Base-by-base conservation (phyloP, 2,113 vertebrate species). In the Orthonyx spaldingii region DNA sequence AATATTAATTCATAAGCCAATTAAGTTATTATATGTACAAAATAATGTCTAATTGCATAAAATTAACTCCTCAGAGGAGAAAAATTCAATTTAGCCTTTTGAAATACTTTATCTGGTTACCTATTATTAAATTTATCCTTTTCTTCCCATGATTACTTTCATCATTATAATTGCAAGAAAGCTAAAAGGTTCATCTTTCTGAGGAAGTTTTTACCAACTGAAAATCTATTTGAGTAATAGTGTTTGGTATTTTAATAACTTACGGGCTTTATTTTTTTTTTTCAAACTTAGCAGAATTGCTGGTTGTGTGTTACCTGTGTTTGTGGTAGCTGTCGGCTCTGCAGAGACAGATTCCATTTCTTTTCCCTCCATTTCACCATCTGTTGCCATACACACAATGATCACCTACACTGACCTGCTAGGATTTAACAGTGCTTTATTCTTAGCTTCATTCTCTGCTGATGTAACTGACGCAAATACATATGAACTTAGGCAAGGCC, bases 21-120 rank as follows among this genome's bases (percentile, higher is more conserved):
- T 91, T 87, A 80, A 77, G 39, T 80, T 85, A 63, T 33, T 84
- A 13, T 63, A 77, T 14, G 13, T n/a, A 91, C 49, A 85, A 95
- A 94, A 93, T 89, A 69, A 85, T 30, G 42, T 80, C 84, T 87
- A 39, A 80, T 77, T 77, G 70, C 30, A 93, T 63, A 80, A 76
- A 87, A 89, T 56, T 7, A 79, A 90, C 90, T 83, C 80, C 75
- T 83, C 39, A 41, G 60, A 81, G 59, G 16, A 76, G 42, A 72
- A 89, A 95, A 94, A 71, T 21, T 84, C 47, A 76, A 91, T 91
- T 85, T 82, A 65, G 35, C 55, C 50, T 87, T 91, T 46, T 93
- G 63, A 91, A 93, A 83, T 57, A 83, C 30, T 91, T 76, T 74
- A 79, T 50, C 30, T 66, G 33, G 82, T 69, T 95, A 96, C 65